Evolutionary conservation across 2,888 invertebrate genomes (phyloP).

Genomic region (Aleiodes leptofemur): DNA sequence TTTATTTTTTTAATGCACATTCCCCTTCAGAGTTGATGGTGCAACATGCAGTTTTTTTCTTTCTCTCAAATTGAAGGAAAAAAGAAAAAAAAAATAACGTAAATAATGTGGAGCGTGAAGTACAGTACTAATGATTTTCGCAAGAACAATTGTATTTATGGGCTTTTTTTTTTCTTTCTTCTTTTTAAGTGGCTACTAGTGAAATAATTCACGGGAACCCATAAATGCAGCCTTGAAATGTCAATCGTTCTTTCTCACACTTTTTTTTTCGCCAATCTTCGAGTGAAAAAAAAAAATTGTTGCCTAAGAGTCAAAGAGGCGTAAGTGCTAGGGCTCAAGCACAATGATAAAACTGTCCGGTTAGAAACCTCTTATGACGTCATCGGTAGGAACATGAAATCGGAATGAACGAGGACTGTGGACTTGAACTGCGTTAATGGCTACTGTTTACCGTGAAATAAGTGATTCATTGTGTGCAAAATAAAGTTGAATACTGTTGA

Average conservation of each 20-base stretch:
- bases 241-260: constrained; percentile 20
- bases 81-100: constrained; percentile 4
- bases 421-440: too few species aligned
- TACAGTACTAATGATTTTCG: background rate
- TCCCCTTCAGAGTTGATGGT: background rate
- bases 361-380: too few species aligned
- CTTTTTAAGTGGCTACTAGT: background rate
- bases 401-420: too few species aligned
- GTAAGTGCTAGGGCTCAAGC: too few species aligned
- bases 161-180: too few species aligned
- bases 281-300: background rate
- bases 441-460: too few species aligned
- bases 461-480: too few species aligned
- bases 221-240: constrained; percentile 9
- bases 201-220: background rate
- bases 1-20: too few species aligned
- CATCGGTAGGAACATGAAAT: too few species aligned
- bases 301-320: too few species aligned
- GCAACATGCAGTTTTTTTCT: background rate
- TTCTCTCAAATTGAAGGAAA: background rate
- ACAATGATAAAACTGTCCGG: too few species aligned
- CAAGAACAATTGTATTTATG: background rate
- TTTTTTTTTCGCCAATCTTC: background rate
- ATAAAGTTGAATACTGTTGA: too few species aligned
- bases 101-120: constrained; percentile 21